Percentiles rank a stretch among this genome's conserved stretches.
phyloP scores from a whole-genome alignment of 2,888 invertebrate genomes.

The Phortica okadai region DNA sequence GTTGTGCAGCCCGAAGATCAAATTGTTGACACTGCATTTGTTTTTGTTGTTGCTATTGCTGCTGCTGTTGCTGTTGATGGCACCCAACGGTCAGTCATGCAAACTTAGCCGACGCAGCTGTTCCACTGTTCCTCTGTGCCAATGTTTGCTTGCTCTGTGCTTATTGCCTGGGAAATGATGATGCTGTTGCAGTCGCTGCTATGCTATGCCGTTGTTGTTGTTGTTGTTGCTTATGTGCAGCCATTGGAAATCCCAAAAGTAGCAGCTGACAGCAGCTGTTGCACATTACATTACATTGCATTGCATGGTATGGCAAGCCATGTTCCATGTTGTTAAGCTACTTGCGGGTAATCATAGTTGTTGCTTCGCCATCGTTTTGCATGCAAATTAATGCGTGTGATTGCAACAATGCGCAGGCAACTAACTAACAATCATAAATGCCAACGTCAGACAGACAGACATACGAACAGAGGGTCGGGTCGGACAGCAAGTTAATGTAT shows the following conservation, averaged over 20 bases:
- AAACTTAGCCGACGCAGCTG: neutral
- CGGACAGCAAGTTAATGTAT: too few relatives aligned
- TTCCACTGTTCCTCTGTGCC: neutral
- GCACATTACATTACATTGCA: neutral
- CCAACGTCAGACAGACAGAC: neutral
- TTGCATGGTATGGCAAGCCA: too few relatives aligned
- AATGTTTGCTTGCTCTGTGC: too few relatives aligned
- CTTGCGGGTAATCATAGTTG: constrained; percentile 65
- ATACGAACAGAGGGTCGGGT: too few relatives aligned
- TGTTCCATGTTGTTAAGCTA: too few relatives aligned
- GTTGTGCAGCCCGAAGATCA: constrained; percentile 5
- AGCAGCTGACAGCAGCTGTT: constrained; percentile 27
- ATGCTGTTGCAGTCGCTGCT: too few relatives aligned
- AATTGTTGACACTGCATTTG: constrained; percentile 23
- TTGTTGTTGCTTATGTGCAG: constrained; percentile 16
- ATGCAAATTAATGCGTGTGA: constrained; percentile 65
- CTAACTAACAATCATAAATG: constrained; percentile 23
- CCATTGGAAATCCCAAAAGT: neutral
- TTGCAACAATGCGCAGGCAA: neutral
- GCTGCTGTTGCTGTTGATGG: constrained; percentile 40
- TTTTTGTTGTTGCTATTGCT: neutral
- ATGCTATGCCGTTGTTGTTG: constrained; percentile 39
- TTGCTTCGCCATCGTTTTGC: constrained; percentile 57
- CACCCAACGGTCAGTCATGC: constrained; percentile 11
- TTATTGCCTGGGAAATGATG: too few relatives aligned